Evolutionary conservation across 2,888 invertebrate species (phyloP).

Genomic region (Melieria picta): DNA sequence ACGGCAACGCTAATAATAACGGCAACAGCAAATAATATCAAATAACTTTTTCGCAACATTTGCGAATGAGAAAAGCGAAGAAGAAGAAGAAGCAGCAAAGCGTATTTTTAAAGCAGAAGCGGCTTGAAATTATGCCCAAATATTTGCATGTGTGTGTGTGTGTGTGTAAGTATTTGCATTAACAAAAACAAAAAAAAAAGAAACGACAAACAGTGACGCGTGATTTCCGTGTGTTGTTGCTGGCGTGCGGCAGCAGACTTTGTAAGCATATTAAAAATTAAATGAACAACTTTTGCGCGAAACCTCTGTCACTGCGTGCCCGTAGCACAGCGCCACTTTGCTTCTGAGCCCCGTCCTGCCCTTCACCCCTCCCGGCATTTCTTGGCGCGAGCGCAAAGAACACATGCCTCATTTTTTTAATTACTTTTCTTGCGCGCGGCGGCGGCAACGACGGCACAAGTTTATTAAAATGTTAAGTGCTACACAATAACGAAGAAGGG

Average conservation of each 20-base stretch:
- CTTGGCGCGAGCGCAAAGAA: neutral
- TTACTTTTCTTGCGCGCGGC: constrained; percentile 19
- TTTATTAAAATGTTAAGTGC: constrained; percentile 37
- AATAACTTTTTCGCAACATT: constrained; percentile 26
- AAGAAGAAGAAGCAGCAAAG: constrained; percentile 6
- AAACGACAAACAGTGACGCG: constrained; percentile 2
- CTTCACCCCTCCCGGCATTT: no score
- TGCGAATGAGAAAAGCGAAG: neutral
- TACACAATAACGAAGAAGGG: neutral
- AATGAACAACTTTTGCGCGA: no score
- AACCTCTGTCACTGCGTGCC: no score
- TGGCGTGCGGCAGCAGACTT: no score
- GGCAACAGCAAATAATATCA: constrained; percentile 22
- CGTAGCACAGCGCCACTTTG: no score
- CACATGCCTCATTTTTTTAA: constrained; percentile 29
- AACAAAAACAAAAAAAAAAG: neutral
- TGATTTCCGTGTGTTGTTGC: no score
- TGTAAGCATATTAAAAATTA: no score
- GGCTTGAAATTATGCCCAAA: neutral
- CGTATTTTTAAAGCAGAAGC: no score
- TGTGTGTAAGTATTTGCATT: neutral
- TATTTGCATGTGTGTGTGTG: neutral
- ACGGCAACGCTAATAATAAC: neutral
- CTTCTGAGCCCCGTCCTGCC: no score
- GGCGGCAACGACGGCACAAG: neutral